Evolutionary conservation across 2,797 vertebrate species (phyloP).

Genomic region (Thunnus albacares): DNA sequence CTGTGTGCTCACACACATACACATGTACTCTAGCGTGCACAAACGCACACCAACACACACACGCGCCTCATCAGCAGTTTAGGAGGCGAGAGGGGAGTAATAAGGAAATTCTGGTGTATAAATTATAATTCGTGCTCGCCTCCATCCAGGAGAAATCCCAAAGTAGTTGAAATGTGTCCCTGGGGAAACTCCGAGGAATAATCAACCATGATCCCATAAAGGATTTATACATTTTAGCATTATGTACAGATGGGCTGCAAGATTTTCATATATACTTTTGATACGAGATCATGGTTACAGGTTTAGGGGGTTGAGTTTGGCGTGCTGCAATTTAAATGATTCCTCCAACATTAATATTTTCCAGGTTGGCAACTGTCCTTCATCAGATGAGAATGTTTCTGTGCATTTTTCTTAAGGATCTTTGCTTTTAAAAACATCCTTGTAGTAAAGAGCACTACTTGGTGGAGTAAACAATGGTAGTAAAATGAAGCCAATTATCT

Average conservation of each 20-base stretch:
- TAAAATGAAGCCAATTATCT: no score
- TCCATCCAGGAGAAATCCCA: constrained; percentile 52
- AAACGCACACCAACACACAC: background rate
- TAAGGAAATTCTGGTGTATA: constrained; percentile 56
- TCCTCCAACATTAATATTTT: background rate
- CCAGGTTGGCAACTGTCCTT: background rate
- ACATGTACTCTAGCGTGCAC: background rate
- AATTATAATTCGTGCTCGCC: constrained; percentile 63
- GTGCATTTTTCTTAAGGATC: no score
- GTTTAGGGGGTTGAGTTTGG: background rate
- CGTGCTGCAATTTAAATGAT: background rate
- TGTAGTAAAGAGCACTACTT: no score
- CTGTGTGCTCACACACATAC: constrained; percentile 10
- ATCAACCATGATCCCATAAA: constrained; percentile 34
- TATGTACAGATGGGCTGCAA: background rate
- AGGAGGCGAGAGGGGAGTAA: constrained; percentile 50
- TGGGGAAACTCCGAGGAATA: constrained; percentile 27
- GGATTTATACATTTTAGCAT: background rate
- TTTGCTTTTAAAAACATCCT: no score
- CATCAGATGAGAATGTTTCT: background rate
- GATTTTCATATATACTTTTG: background rate
- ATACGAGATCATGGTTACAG: background rate
- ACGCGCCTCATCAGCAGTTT: constrained; percentile 73
- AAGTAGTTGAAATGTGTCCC: constrained; percentile 39
- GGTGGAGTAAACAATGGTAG: no score